A percentile compares a stretch with the other conserved stretches of the same genome.
These are phyloP conservation scores for Asobara japonica DNA, from an alignment of 1,140 invertebrate species.

Conservation along the genomic window DNA sequence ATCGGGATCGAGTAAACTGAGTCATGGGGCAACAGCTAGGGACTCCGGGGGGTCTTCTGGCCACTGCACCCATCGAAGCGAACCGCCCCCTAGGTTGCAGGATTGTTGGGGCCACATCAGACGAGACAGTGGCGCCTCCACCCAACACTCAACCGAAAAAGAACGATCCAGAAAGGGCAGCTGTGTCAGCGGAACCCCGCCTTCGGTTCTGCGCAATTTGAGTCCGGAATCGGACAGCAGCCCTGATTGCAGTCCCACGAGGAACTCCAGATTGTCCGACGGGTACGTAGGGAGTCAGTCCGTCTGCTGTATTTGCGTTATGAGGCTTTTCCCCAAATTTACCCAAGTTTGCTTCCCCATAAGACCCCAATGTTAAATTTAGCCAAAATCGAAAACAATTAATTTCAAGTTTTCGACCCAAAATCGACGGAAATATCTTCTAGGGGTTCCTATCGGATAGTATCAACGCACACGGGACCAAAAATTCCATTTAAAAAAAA, in stretches of 20 bases:
- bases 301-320: no score
- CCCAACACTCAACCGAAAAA: conserved; percentile 69
- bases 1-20: conserved; percentile 64
- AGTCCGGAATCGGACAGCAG: conserved; percentile 59
- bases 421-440: no score
- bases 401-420: no score
- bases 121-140: conserved; percentile 76
- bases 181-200: conserved; percentile 52
- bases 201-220: conserved; percentile 58
- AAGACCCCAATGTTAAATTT: no score
- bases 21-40: conserved; percentile 66
- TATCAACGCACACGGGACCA: no score
- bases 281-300: no score
- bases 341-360: no score
- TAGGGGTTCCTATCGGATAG: no score
- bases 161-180: conserved; percentile 62
- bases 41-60: conserved; percentile 82
- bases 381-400: no score
- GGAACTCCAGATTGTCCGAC: conserved; percentile 63
- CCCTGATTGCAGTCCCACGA: conserved; percentile 62
- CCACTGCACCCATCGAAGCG: conserved; percentile 80
- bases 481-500: no score
- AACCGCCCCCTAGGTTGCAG: conserved; percentile 70
- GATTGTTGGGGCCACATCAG: conserved; percentile 63
- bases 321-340: no score